Base-by-base conservation (phyloP, 2,797 vertebrate genomes). In the Gephyroberyx darwinii region DNA sequence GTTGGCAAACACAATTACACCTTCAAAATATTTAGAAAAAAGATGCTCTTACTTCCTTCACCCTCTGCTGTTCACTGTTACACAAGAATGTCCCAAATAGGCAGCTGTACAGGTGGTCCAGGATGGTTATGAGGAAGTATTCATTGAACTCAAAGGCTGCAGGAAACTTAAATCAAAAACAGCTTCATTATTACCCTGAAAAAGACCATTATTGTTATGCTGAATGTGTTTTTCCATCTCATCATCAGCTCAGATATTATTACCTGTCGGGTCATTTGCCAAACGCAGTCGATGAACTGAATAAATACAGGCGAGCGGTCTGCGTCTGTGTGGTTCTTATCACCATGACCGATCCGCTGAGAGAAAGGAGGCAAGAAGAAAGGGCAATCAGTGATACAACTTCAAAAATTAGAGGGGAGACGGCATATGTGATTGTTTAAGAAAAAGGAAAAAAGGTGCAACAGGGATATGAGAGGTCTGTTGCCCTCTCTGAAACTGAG, bases 251-350 rank as follows among this genome's bases (percentile, higher is more conserved):
- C 45, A 50, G 1, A 26, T 30, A 5, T 31, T 20, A 48, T 39
- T 88, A 98, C 98, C 96, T 99, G 98, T 83, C 94, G 95, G n/a
- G 96, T 98, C 94, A 99, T 94, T 71, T 99, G 98, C 98, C 98
- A 99, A 67, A 99, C 97, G 39, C 96, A 98, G 89, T 99, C 97
- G 2, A 99, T 92, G 80, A 99, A 99, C 90, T 99, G 98, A 81
- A 99, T 95, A 59, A 99, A 99, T 79, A 99, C 95, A 1, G 97
- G 98, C 0, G 98, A 99, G 52, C 97, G 94, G 90, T 99, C 98
- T 0, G 97, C 96, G 0, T 99, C 98, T 0, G 96, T 96, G 0
- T 99, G 96, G 75, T 98, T 99, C 91, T 95, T 98, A 85, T 99
- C 97, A 5, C 98, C 98, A 0, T 99, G 98, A 74, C 98, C 98